phyloP scores from a whole-genome alignment of 2,113 vertebrate genomes.

The Thunnus maccoyii region DNA sequence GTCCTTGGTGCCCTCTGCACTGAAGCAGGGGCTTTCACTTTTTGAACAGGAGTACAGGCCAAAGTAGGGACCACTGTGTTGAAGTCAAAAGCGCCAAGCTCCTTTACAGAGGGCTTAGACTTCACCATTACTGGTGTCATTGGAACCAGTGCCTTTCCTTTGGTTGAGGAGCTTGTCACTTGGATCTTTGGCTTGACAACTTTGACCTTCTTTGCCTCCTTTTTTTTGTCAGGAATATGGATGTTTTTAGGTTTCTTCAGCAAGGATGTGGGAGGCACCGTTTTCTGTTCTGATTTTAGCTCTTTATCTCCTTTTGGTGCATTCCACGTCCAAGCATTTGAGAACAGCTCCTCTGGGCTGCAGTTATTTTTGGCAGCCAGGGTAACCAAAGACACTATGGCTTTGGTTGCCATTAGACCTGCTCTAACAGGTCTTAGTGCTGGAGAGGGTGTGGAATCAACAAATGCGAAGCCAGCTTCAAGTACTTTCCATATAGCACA shows the following conservation, averaged over 20 bases:
- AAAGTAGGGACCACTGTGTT: conserved; percentile 75
- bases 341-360: conserved; percentile 81
- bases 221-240: conserved; percentile 39
- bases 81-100: conserved; percentile 70
- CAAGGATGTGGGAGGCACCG: background rate
- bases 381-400: conserved; percentile 74
- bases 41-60: conserved; percentile 78
- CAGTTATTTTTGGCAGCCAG: conserved; percentile 73
- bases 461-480: conserved; percentile 85
- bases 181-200: conserved; percentile 57
- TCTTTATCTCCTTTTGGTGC: conserved; percentile 45
- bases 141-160: conserved; percentile 60
- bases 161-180: conserved; percentile 39
- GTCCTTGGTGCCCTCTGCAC: conserved; percentile 59
- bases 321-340: conserved; percentile 85
- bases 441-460: conserved; percentile 69
- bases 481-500: conserved; percentile 82
- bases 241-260: conserved; percentile 68
- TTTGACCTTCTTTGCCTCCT: conserved; percentile 56
- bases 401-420: conserved; percentile 85
- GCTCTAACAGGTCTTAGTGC: conserved; percentile 83
- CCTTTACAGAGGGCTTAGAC: conserved; percentile 33
- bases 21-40: conserved; percentile 14
- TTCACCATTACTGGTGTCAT: conserved; percentile 73
- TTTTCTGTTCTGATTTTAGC: conserved; percentile 58